Evolutionary conservation across 2,113 vertebrate species (phyloP).

Genomic region (Piaya cayana): DNA sequence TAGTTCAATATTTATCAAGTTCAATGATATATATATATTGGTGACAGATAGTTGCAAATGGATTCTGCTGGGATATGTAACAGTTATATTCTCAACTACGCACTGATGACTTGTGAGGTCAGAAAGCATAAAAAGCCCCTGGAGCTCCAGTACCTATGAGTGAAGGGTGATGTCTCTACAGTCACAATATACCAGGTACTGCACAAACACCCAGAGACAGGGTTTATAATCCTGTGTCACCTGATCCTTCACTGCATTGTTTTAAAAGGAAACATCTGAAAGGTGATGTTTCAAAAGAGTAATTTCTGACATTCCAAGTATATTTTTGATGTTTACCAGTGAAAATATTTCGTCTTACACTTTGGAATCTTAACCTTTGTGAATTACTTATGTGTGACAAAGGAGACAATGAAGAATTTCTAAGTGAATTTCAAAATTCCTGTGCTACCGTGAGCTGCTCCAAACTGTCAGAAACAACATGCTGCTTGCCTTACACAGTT

Average conservation of each 20-base stretch:
- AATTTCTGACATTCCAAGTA: slow-evolving; percentile 37
- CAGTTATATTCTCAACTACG: not conserved
- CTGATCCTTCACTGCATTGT: not conserved
- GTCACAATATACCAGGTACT: not conserved
- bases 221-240: not conserved
- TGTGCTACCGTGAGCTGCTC: not conserved
- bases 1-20: not conserved
- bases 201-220: not conserved
- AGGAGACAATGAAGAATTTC: not conserved
- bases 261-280: slow-evolving; percentile 13
- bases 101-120: not conserved
- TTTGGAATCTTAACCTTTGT: not conserved
- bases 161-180: not conserved
- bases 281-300: not conserved
- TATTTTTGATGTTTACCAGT: not conserved
- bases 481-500: not conserved
- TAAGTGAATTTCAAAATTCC: not conserved
- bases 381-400: not conserved
- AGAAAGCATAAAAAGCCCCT: not conserved
- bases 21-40: not conserved
- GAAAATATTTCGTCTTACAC: not conserved
- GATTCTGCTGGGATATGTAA: not conserved
- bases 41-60: not conserved
- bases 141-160: not conserved
- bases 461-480: not conserved